These are phyloP conservation scores for Aurelia aurita complex sp. Pacific DNA, from an alignment of 30 jellyfish, hydroid and myxozoan genomes.

Conservation along the genomic window DNA sequence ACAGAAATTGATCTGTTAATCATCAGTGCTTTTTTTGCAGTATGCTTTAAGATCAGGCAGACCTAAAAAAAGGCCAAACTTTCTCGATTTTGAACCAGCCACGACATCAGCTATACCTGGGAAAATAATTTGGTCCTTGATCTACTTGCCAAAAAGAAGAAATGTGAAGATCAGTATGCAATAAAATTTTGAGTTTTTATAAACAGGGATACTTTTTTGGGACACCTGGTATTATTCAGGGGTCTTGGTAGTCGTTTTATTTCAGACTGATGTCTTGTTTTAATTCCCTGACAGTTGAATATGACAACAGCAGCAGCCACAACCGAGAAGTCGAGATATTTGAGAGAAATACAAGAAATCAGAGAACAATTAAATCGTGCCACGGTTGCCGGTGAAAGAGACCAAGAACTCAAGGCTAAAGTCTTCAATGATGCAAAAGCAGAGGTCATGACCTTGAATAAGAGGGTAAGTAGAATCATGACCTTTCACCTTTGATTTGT, in stretches of 20 bases:
- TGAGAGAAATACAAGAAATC: slow-evolving; percentile 83
- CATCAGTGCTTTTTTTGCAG: too few species aligned
- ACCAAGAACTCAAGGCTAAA: slow-evolving; percentile 90
- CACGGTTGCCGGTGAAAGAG: slow-evolving; percentile 95
- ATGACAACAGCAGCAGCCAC: slow-evolving; percentile 87
- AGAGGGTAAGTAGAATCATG: slow-evolving; percentile 56
- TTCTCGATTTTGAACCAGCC: too few species aligned
- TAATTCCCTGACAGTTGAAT: slow-evolving; percentile 56
- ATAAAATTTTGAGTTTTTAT: too few species aligned
- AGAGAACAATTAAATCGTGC: slow-evolving; percentile 92
- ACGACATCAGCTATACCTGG: too few species aligned
- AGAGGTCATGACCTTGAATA: slow-evolving; percentile 93
- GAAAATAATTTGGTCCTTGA: too few species aligned
- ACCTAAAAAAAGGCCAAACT: too few species aligned
- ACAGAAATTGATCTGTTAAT: too few species aligned
- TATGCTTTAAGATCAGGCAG: too few species aligned
- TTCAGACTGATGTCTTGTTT: background rate
- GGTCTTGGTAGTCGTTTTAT: background rate
- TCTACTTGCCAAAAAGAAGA: too few species aligned
- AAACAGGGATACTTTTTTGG: too few species aligned
- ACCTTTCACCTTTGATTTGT: too few species aligned
- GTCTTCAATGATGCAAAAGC: slow-evolving; percentile 98
- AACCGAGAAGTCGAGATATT: slow-evolving; percentile 90
- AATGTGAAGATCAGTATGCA: too few species aligned
- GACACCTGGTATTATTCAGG: background rate